A percentile compares a stretch with the other conserved stretches of the same genome.
phyloP scores from a whole-genome alignment of 2,113 vertebrate species.

The Rana temporaria region DNA sequence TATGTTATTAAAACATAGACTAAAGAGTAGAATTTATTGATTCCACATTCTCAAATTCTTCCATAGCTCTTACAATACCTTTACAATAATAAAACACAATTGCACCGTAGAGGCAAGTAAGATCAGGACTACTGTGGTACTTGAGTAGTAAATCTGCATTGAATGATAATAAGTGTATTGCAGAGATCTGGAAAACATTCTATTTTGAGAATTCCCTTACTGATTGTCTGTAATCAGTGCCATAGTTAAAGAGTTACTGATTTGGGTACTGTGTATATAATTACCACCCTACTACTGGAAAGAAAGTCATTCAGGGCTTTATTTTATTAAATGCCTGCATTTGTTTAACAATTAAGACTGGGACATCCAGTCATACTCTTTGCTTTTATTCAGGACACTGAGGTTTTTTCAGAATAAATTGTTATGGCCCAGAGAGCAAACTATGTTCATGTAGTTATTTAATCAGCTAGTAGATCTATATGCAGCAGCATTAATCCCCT shows the following conservation, averaged over 20 bases:
- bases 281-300: slow-evolving; percentile 18
- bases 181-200: slow-evolving; percentile 47
- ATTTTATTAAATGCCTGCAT: background rate
- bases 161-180: slow-evolving; percentile 30
- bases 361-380: background rate
- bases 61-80: slow-evolving; percentile 39
- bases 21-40: slow-evolving; percentile 45
- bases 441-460: no score
- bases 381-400: no score
- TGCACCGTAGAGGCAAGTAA: no score
- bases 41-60: slow-evolving; percentile 35
- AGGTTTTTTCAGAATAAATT: no score
- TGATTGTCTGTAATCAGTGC: slow-evolving; percentile 38
- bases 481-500: no score
- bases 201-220: slow-evolving; percentile 23
- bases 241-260: slow-evolving; percentile 27
- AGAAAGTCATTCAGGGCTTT: background rate
- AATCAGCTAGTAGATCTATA: no score
- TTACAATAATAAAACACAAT: no score
- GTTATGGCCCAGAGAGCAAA: no score
- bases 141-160: slow-evolving; percentile 48
- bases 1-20: slow-evolving; percentile 44
- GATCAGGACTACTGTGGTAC: slow-evolving; percentile 50
- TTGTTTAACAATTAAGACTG: no score
- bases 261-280: slow-evolving; percentile 35